phyloP scores from a whole-genome alignment of 2,797 vertebrate genomes.

The Antrozous pallidus region DNA sequence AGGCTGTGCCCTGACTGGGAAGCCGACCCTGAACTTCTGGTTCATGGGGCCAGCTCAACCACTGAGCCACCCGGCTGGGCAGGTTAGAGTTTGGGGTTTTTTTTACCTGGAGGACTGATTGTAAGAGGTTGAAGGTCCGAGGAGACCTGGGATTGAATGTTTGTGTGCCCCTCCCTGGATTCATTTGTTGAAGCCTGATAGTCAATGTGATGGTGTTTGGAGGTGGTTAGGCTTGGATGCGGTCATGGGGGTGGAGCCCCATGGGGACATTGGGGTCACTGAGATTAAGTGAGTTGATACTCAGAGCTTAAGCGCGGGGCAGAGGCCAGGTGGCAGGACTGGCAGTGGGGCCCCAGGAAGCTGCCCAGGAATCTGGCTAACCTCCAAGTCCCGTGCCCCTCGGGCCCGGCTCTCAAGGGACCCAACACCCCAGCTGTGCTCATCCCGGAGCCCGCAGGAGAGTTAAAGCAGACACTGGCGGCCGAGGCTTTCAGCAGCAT shows the following conservation, averaged over 20 bases:
- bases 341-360: not conserved
- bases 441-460: rapidly evolving
- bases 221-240: not conserved
- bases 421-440: not conserved
- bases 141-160: not conserved
- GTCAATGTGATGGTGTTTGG: not conserved
- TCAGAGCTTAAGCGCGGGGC: not conserved
- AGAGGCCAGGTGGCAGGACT: not conserved
- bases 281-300: not conserved
- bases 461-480: not conserved
- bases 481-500: not conserved
- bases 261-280: not conserved
- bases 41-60: too few relatives aligned
- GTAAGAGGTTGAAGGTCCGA: not conserved
- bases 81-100: not conserved
- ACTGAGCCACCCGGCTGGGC: too few relatives aligned
- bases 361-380: rapidly evolving
- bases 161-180: not conserved
- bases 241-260: not conserved
- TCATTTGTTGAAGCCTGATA: not conserved
- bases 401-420: not conserved
- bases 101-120: not conserved
- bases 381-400: not conserved
- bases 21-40: too few relatives aligned
- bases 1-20: too few relatives aligned